Conservation (phyloP, 2,113 vertebrate species). For the Brachirus orientalis region DNA sequence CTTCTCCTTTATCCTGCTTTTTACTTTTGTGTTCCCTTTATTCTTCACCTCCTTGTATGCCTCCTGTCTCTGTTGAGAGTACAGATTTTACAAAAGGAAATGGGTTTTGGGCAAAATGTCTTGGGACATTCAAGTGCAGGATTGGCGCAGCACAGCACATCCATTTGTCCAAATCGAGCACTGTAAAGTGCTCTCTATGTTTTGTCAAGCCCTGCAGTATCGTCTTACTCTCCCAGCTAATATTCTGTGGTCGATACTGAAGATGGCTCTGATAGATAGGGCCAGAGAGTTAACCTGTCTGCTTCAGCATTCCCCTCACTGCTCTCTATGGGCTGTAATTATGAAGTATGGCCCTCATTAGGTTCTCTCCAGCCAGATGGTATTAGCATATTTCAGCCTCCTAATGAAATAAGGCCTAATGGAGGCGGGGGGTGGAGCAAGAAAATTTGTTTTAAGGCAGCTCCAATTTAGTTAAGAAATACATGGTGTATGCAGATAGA, state of each 20-base stretch:
- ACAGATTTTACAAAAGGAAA: conserved; percentile 62
- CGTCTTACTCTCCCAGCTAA: conserved; percentile 73
- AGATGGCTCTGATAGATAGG: conserved; percentile 75
- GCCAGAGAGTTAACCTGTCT: conserved; percentile 70
- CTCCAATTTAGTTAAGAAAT: conserved; percentile 64
- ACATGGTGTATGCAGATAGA: conserved; percentile 32
- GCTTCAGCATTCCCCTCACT: conserved; percentile 55
- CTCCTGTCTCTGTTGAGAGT: conserved; percentile 42
- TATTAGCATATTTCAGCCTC: conserved; percentile 84
- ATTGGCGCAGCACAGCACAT: conserved; percentile 45
- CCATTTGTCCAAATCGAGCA: conserved; percentile 67
- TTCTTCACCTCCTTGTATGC: conserved; percentile 5
- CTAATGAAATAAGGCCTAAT: conserved; percentile 85
- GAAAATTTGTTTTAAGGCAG: conserved; percentile 64
- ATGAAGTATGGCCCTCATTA: conserved; percentile 82
- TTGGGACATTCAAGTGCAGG: conserved; percentile 60
- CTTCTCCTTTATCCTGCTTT: conserved; percentile 35
- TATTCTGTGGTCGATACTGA: conserved; percentile 72
- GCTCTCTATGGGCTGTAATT: conserved; percentile 71
- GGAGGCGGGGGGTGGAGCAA: conserved; percentile 57
- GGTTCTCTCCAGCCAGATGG: conserved; percentile 76
- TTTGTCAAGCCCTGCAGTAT: conserved; percentile 54
- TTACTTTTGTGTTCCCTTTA: conserved; percentile 36
- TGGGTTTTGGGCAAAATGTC: conserved; percentile 54
- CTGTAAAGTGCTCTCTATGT: conserved; percentile 72